Percentiles rank a stretch among this genome's conserved stretches.
These are phyloP conservation scores for Eupithecia inturbata DNA, from an alignment of 2,888 invertebrate genomes.

Conservation along the genomic window DNA sequence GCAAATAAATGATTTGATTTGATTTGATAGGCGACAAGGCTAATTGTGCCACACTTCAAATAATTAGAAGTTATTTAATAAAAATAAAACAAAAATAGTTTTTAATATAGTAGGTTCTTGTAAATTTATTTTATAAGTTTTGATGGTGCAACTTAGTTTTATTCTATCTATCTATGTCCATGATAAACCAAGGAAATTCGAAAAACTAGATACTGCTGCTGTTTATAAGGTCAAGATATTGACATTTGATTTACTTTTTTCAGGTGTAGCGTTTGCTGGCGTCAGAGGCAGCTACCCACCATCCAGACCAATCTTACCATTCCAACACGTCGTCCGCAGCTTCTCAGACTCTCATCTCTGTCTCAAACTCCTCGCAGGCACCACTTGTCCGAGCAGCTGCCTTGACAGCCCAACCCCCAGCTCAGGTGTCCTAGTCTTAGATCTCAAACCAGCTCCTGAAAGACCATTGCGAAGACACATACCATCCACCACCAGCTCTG, in stretches of 20 bases:
- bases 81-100: too few species aligned
- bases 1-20: too few species aligned
- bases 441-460: conserved; percentile 84
- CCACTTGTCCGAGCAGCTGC: conserved; percentile 81
- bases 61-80: too few species aligned
- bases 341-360: conserved; percentile 90
- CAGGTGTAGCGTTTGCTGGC: conserved; percentile 83
- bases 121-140: too few species aligned
- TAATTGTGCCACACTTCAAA: neutral
- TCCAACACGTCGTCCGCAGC: conserved; percentile 89
- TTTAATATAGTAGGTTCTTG: too few species aligned
- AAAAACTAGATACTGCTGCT: too few species aligned
- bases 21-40: too few species aligned
- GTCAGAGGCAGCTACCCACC: conserved; percentile 90
- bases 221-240: neutral
- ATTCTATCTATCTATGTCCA: neutral
- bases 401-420: conserved; percentile 85
- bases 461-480: conserved; percentile 84
- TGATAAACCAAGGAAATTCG: too few species aligned
- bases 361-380: conserved; percentile 86
- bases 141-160: neutral
- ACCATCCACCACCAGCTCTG: conserved; percentile 77
- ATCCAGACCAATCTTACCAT: conserved; percentile 87
- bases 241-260: conserved; percentile 8
- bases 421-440: conserved; percentile 85